Percentiles rank a stretch among this genome's conserved stretches.
Conservation (phyloP, 2,797 vertebrate genomes). For the Lagodon rhomboides region DNA sequence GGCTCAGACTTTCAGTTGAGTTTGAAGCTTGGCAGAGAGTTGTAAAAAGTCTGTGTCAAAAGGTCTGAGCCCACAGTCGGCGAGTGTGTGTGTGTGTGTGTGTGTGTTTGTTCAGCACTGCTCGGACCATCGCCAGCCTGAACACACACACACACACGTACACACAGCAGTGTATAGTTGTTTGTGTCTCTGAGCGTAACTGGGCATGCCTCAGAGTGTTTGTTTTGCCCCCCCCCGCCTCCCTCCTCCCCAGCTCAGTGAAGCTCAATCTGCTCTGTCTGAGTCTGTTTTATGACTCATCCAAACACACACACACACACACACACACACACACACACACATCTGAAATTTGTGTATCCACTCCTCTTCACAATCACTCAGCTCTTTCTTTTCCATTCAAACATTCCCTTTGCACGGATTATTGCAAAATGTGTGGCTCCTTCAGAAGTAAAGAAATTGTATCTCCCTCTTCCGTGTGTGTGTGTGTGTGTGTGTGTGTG, state of each 20-base stretch:
- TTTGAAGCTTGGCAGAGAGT: constrained; percentile 28
- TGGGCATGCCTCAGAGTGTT: constrained; percentile 66
- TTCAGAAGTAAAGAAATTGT: constrained; percentile 9
- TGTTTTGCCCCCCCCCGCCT: constrained; percentile 65
- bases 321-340: constrained; percentile 26
- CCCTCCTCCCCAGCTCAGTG: constrained; percentile 57
- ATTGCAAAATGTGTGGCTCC: constrained; percentile 17
- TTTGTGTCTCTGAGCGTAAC: constrained; percentile 67
- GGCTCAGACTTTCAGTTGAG: constrained; percentile 35
- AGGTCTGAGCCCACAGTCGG: constrained; percentile 35
- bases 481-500: neutral
- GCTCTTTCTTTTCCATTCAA: neutral
- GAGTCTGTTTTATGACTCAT: constrained; percentile 67
- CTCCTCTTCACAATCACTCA: constrained; percentile 31
- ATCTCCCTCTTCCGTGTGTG: neutral
- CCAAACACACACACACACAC: constrained; percentile 45
- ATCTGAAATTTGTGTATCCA: constrained; percentile 18
- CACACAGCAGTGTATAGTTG: constrained; percentile 47
- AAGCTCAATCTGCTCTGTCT: constrained; percentile 79
- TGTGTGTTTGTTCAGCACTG: constrained; percentile 41
- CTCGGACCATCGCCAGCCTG: constrained; percentile 32
- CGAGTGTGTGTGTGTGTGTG: constrained; percentile 15
- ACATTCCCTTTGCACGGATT: constrained; percentile 29
- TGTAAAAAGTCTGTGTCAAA: constrained; percentile 57
- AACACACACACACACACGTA: constrained; percentile 46